These are phyloP conservation scores for Rousettus madagascariensis DNA, from an alignment of 2,797 vertebrate genomes.

Conservation along the genomic window DNA sequence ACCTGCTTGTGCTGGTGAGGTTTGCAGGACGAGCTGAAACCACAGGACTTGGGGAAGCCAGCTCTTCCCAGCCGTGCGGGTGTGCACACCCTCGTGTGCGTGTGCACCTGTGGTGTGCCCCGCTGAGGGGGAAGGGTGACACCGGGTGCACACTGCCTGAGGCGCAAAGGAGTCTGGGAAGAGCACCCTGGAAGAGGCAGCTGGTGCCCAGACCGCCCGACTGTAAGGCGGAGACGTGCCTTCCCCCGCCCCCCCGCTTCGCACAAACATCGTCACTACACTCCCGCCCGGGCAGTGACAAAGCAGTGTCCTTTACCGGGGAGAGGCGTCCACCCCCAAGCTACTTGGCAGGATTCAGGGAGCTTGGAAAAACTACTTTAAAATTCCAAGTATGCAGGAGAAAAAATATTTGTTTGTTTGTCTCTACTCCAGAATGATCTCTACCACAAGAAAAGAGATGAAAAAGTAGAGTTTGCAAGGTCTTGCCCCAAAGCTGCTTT, in stretches of 20 bases:
- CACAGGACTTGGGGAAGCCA: too few relatives aligned
- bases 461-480: background rate
- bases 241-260: too few relatives aligned
- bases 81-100: background rate
- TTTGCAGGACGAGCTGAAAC: background rate
- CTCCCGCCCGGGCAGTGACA: background rate
- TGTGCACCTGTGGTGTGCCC: background rate
- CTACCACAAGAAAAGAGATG: conserved; percentile 2
- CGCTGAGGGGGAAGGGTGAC: background rate
- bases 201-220: background rate
- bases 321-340: background rate
- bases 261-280: background rate
- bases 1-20: background rate
- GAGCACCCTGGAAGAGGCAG: background rate
- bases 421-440: conserved; percentile 65
- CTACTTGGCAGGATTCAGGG: conserved; percentile 40
- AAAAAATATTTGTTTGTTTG: conserved; percentile 56
- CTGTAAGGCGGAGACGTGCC: background rate
- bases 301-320: background rate
- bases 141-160: background rate
- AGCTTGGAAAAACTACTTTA: conserved; percentile 49
- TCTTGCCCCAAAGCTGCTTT: background rate
- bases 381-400: conserved; percentile 56
- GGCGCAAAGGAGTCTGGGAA: background rate
- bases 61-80: background rate